Percentiles rank a stretch among this genome's conserved stretches.
phyloP scores from a whole-genome alignment of 2,888 invertebrate species.

The Ecdyonurus torrentis region DNA sequence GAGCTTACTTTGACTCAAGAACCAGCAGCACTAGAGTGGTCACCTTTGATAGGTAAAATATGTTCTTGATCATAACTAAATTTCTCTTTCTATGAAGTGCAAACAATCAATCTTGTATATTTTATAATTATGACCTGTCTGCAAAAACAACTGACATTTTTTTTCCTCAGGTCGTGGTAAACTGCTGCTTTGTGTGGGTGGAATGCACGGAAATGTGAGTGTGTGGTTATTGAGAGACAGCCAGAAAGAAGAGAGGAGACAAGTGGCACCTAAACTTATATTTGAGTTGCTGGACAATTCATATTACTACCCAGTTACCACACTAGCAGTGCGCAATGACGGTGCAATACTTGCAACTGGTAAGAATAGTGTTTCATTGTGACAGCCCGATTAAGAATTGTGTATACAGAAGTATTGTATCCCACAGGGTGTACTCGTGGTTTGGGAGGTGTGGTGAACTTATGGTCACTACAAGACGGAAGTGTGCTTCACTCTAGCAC shows the following conservation, averaged over 20 bases:
- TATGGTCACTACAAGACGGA: constrained; percentile 42
- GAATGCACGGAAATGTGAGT: constrained; percentile 33
- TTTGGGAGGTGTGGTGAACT: constrained; percentile 34
- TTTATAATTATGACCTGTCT: too few relatives aligned
- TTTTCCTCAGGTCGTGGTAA: constrained; percentile 9
- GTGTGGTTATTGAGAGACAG: constrained; percentile 28
- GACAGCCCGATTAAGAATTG: not conserved
- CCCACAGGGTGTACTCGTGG: constrained; percentile 25
- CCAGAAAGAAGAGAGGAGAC: constrained; percentile 8
- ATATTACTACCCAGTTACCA: constrained; percentile 32
- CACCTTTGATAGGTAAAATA: constrained; percentile 28
- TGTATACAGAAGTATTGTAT: not conserved
- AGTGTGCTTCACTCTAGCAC: constrained; percentile 35
- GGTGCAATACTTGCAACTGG: constrained; percentile 38
- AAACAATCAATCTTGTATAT: not conserved
- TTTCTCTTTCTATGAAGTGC: too few relatives aligned
- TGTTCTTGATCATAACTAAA: not conserved
- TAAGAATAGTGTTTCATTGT: constrained; percentile 12
- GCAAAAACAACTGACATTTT: not conserved
- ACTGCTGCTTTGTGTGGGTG: constrained; percentile 32
- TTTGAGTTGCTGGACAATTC: constrained; percentile 35
- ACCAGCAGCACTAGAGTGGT: constrained; percentile 34
- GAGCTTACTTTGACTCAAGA: constrained; percentile 30
- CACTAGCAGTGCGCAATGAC: constrained; percentile 31
- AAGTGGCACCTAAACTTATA: constrained; percentile 22